Evolutionary conservation across 2,797 vertebrate species (phyloP), one percentile per base, ranked within the genome.

Genomic region (Sebastes flavidus): DNA sequence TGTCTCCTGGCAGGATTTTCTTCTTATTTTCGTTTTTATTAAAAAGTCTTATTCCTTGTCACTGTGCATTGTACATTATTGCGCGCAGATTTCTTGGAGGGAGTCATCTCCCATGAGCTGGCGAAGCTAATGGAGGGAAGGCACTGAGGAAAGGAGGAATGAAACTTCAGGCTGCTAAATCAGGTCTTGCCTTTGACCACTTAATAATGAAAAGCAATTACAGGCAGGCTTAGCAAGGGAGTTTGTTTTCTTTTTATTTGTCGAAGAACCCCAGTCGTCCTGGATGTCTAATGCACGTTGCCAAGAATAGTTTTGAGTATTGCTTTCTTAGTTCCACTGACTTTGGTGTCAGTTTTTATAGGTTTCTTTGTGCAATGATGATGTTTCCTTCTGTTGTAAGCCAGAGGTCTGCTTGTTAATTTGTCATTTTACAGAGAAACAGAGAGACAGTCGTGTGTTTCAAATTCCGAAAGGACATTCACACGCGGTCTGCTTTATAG

Each of bases 21-120:
- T 77, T 82, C 87, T 90, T 78, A 87, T 90, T 84, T 80, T 89
- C 71, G 38, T 91, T 65, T 94, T 94, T 92, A 94, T 92, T 92
- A 93, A 94, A 93, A 92, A 87, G 85, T 83, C 74, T 72, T 77
- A 84, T 87, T 88, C 77, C 85, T 78, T 84, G 85, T 90, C 89
- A 75, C 77, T 61, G 81, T 82, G 83, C 81, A 81, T 89, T 83
- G 81, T 55, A 80, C 80, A 82, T 92, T 91, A 94, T 93, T 94
- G 83, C 77, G 14, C 36, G 0, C 49, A 63, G 86, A 81, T 84
- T 78, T 78, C 74, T 88, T 49, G n/a, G 72, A 76, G 42, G 72
- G 83, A 77, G 58, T 84, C 65, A 11, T 75, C 79, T 86, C 88
- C 75, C 77, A 49, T 58, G 86, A 89, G 87, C 63, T 4, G 56